phyloP scores from a whole-genome alignment of 2,888 invertebrate species.

The Antheraea yamamai region DNA sequence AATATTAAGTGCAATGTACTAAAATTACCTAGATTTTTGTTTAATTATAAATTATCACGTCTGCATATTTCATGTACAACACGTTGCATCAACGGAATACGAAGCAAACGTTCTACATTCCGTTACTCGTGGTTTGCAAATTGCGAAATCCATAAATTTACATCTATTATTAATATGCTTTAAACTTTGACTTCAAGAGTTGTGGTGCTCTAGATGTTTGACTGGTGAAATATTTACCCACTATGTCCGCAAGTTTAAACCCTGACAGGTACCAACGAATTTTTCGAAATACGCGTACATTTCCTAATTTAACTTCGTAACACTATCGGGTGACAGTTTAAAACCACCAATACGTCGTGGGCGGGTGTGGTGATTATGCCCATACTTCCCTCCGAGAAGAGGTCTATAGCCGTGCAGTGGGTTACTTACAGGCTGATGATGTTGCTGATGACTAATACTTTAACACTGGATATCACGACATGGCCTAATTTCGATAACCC shows the following conservation, averaged over 20 bases:
- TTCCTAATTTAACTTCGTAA: no score
- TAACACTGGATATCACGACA: background rate
- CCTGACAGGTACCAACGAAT: no score
- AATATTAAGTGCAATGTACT: background rate
- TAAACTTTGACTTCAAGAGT: background rate
- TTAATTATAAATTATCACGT: slow-evolving; percentile 3
- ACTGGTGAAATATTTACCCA: no score
- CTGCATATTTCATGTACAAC: background rate
- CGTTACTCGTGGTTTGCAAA: background rate
- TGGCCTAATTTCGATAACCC: background rate
- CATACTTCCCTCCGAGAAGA: no score
- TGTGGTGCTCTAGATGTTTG: no score
- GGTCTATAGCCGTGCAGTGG: background rate
- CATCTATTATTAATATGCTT: background rate
- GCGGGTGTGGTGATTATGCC: no score
- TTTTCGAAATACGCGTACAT: no score
- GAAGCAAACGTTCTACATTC: background rate
- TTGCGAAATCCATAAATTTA: background rate
- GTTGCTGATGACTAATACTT: background rate
- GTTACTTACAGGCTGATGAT: no score
- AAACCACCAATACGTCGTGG: no score
- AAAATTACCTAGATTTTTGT: slow-evolving; percentile 7
- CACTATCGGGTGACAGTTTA: no score
- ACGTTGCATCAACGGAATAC: background rate
- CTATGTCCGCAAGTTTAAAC: no score